These are phyloP conservation scores for Sympetrum striolatum DNA, from an alignment of 2,888 invertebrate genomes.

Conservation along the genomic window DNA sequence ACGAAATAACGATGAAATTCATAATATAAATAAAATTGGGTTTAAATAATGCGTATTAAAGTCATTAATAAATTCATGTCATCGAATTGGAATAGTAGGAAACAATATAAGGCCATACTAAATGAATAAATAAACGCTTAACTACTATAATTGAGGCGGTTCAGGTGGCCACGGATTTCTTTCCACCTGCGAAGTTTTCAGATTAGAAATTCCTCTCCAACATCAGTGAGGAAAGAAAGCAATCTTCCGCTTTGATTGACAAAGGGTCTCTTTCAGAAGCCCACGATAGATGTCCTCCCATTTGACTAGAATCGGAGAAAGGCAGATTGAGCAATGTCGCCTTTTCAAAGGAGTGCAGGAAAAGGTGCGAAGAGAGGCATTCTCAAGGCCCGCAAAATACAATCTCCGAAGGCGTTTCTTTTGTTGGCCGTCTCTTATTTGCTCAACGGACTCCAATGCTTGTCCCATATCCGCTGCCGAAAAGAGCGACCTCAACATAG, in stretches of 20 bases:
- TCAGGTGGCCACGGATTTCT: background rate
- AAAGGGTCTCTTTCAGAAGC: slow-evolving; percentile 11
- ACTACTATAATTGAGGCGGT: no score
- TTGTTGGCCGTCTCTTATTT: background rate
- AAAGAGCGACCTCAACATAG: background rate
- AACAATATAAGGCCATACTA: no score
- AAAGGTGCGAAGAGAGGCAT: background rate
- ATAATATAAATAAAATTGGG: no score
- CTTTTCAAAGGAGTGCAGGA: background rate
- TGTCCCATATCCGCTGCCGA: background rate
- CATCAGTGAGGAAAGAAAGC: no score
- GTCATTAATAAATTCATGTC: no score
- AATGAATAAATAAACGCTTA: no score
- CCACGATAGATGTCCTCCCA: slow-evolving; percentile 16
- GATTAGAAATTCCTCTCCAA: background rate
- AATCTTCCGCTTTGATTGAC: background rate
- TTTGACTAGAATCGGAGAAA: background rate
- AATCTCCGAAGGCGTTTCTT: background rate
- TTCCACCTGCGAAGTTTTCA: background rate
- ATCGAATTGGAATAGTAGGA: no score
- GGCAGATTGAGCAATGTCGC: slow-evolving; percentile 10
- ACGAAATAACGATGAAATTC: no score
- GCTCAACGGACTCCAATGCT: background rate
- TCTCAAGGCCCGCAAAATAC: slow-evolving; percentile 31
- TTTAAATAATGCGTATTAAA: no score